These are phyloP conservation scores for Gallirallus australis DNA, from an alignment of 2,797 vertebrate species.

Conservation along the genomic window DNA sequence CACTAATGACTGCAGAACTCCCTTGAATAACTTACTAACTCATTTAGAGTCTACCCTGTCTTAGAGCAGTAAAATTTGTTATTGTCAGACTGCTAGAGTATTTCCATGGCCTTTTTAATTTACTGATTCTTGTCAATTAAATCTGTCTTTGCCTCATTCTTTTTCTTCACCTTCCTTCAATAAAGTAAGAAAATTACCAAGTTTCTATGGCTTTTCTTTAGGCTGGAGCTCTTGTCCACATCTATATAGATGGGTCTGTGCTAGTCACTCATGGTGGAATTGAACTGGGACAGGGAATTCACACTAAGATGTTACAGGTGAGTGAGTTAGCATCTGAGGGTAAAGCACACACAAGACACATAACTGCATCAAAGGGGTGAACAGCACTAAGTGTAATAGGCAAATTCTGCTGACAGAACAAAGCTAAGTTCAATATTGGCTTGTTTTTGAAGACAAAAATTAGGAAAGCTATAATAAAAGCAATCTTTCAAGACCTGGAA, in stretches of 20 bases:
- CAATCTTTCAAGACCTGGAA: neutral
- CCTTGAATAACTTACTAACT: neutral
- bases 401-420: neutral
- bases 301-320: slow-evolving; percentile 79
- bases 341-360: neutral
- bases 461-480: neutral
- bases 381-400: neutral
- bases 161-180: neutral
- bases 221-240: slow-evolving; percentile 71
- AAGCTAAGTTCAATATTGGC: neutral
- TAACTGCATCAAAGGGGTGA: neutral
- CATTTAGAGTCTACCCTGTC: neutral
- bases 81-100: neutral
- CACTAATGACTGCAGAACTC: neutral
- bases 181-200: neutral
- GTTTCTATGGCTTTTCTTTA: slow-evolving; percentile 13
- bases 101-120: neutral
- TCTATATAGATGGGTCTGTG: slow-evolving; percentile 76
- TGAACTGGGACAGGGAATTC: slow-evolving; percentile 76
- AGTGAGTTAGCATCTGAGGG: slow-evolving; percentile 20
- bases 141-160: neutral
- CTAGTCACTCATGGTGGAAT: slow-evolving; percentile 71
- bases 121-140: neutral
- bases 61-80: neutral
- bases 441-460: neutral